Evolutionary conservation across 1,140 invertebrate genomes (phyloP), one percentile per base, ranked within the genome.

Genomic region (Aplysia californica): DNA sequence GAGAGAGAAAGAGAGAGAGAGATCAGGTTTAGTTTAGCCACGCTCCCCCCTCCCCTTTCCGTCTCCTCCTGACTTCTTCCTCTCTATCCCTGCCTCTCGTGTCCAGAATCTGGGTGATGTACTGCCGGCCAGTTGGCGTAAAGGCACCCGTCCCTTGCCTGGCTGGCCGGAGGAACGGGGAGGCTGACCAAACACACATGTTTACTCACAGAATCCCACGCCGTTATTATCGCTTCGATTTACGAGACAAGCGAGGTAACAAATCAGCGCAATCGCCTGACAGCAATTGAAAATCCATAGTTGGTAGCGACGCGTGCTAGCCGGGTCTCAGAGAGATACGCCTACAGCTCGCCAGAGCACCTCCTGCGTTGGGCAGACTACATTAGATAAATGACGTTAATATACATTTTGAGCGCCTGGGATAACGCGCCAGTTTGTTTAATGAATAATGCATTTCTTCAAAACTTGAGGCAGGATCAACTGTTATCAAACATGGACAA

Each of bases 181-280:
- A 21, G 20, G 2, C 26, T 5, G 65, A 23, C n/a, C 67, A 69
- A 69, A 69, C 67, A 69, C 26, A 33, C 39, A 23, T 69, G 67
- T 69, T 69, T 44, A 29, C 67, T 3, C 4, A 50, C 41, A 5
- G 23, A 4, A 50, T 69, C 67, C 36, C 2, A 21, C n/a, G 3
- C 18, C 5, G 41, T 2, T 55, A 69, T 55, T 69, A 69, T 69
- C 67, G 56, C 41, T 69, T 50, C 67, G 41, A 69, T 69, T 69
- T 69, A 69, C 23, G 67, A 69, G 67, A 55, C 67, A 55, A 39
- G 39, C 5, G 18, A 29, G 35, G 67, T 38, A 38, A 55, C 67
- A 69, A 69, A 69, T 69, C 67, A 69, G 10, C 29, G 21, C 39
- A 5, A 31, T 21, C 6, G 38, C 41, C 35, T 3, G 23, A 55